Evolutionary conservation across 2,888 invertebrate species (phyloP).

Genomic region (Palloptera scutellata): DNA sequence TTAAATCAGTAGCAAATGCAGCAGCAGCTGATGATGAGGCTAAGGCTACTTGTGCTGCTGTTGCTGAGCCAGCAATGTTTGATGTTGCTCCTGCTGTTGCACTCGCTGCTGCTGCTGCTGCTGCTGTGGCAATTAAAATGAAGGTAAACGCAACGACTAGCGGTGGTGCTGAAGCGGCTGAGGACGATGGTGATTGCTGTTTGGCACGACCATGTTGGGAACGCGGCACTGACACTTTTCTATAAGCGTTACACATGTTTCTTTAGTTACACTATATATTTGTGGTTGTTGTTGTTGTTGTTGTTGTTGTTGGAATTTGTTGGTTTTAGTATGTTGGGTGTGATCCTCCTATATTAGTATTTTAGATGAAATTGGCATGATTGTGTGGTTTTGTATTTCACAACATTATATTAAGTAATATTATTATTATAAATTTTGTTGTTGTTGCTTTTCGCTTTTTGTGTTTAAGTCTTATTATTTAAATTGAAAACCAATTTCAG

Average conservation of each 20-base stretch:
- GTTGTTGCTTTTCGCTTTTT: too few species aligned
- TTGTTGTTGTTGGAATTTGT: neutral
- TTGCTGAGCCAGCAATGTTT: neutral
- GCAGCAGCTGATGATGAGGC: slow-evolving; percentile 17
- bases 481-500: too few species aligned
- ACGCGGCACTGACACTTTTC: neutral
- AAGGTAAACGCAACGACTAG: too few species aligned
- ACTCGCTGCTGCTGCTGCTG: slow-evolving; percentile 13
- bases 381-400: too few species aligned
- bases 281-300: neutral
- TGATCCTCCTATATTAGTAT: too few species aligned
- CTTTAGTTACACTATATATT: neutral
- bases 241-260: neutral
- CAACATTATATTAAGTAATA: too few species aligned
- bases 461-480: too few species aligned
- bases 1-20: slow-evolving; percentile 11
- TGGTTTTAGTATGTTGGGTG: too few species aligned
- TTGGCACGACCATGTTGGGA: neutral
- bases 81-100: neutral
- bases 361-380: too few species aligned
- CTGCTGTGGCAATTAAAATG: neutral
- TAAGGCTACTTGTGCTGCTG: neutral
- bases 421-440: too few species aligned
- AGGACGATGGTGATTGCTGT: too few species aligned
- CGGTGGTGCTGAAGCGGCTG: too few species aligned